phyloP scores from a whole-genome alignment of 2,888 invertebrate species.

The Himalopsyche tibetana region DNA sequence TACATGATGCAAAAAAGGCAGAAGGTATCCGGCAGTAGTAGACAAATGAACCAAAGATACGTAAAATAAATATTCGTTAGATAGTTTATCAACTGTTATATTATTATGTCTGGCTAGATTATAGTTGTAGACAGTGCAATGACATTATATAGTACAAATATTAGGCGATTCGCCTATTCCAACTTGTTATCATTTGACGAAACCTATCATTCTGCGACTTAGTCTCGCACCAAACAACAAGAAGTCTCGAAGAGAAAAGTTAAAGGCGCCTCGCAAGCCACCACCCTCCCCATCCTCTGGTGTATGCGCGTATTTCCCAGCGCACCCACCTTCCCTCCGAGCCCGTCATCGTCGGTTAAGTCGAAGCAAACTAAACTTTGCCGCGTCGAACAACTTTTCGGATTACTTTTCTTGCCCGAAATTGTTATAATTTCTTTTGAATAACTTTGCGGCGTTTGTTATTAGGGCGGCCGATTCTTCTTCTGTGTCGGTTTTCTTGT shows the following conservation, averaged over 20 bases:
- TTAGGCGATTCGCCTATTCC: neutral
- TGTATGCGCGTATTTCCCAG: conserved; percentile 34
- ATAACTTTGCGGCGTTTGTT: conserved; percentile 62
- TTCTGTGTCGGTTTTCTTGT: conserved; percentile 8
- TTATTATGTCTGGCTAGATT: too few relatives aligned
- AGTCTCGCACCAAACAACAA: conserved; percentile 39
- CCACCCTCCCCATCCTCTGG: conserved; percentile 12
- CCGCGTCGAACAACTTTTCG: conserved; percentile 61
- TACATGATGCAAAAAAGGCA: too few relatives aligned
- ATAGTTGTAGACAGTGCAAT: neutral
- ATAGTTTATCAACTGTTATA: too few relatives aligned
- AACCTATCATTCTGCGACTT: conserved; percentile 27
- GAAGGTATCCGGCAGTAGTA: too few relatives aligned
- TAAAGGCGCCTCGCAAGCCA: conserved; percentile 30
- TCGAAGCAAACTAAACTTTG: conserved; percentile 49
- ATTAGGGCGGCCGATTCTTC: conserved; percentile 43
- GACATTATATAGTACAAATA: neutral
- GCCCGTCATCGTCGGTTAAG: conserved; percentile 40
- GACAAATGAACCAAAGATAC: too few relatives aligned
- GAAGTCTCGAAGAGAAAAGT: conserved; percentile 45
- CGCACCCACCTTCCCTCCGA: conserved; percentile 39
- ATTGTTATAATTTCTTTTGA: conserved; percentile 66
- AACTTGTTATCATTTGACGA: conserved; percentile 40
- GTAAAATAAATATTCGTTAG: too few relatives aligned
- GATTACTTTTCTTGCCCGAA: conserved; percentile 65